phyloP scores from a whole-genome alignment of 2,888 invertebrate species.

The Alentia gelatinosa region DNA sequence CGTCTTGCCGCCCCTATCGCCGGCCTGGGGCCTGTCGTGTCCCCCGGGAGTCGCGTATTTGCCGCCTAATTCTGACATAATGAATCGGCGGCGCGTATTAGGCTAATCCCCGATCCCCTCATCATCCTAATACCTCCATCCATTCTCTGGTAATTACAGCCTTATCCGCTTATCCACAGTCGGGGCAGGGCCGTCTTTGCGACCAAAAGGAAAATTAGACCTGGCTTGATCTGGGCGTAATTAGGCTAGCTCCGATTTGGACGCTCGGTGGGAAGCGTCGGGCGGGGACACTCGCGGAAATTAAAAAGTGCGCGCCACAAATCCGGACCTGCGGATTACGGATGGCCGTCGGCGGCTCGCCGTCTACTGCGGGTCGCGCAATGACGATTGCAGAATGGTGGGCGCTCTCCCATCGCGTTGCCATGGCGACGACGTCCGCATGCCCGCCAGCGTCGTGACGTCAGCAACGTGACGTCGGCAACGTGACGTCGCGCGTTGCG shows the following conservation, averaged over 20 bases:
- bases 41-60: slow-evolving; percentile 21
- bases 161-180: slow-evolving; percentile 44
- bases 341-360: no score
- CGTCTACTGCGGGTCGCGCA: no score
- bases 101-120: slow-evolving; percentile 48
- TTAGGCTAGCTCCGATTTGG: slow-evolving; percentile 40
- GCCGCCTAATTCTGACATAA: slow-evolving; percentile 47
- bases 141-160: slow-evolving; percentile 49
- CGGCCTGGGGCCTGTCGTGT: neutral
- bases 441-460: no score
- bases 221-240: slow-evolving; percentile 7
- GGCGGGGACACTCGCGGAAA: slow-evolving; percentile 13
- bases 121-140: slow-evolving; percentile 45
- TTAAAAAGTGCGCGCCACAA: slow-evolving; percentile 1
- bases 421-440: no score
- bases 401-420: no score
- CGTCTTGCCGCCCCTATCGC: neutral
- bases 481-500: no score
- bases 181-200: slow-evolving; percentile 9
- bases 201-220: slow-evolving; percentile 54
- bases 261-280: neutral
- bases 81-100: slow-evolving; percentile 25
- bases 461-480: no score
- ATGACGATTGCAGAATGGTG: no score
- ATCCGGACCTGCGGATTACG: neutral